Evolutionary conservation across 2,113 vertebrate species (phyloP).

Genomic region (Parotia lawesii): DNA sequence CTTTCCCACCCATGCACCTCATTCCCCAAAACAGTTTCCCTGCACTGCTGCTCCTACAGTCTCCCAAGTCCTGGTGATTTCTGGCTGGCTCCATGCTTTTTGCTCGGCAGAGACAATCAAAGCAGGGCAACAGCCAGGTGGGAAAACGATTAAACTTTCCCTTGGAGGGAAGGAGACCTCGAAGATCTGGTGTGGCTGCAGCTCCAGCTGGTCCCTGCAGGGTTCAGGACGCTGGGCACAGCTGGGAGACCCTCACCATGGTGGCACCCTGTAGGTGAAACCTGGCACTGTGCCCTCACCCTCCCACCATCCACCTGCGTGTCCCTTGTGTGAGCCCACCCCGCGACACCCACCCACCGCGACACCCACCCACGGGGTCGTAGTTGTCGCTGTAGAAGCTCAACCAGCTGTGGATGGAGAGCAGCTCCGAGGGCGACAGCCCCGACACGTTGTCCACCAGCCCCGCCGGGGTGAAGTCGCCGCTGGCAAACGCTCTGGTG

Average conservation of each 20-base stretch:
- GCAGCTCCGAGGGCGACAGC: constrained; percentile 75
- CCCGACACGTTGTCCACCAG: constrained; percentile 82
- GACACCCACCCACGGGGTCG: constrained; percentile 73
- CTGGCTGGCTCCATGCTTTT: neutral
- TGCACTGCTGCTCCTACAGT: neutral
- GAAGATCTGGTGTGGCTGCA: neutral
- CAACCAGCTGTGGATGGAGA: constrained; percentile 83
- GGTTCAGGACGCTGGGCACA: rapidly evolving
- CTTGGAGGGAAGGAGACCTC: neutral
- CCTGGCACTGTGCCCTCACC: neutral
- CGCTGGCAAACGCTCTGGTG: constrained; percentile 85
- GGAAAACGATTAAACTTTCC: rapidly evolving
- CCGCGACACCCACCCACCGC: constrained; percentile 67
- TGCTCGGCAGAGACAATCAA: neutral
- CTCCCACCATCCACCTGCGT: rapidly evolving
- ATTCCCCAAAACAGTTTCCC: neutral
- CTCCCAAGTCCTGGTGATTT: neutral
- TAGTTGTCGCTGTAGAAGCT: constrained; percentile 85
- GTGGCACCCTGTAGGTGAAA: rapidly evolving
- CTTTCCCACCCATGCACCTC: neutral
- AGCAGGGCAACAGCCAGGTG: neutral
- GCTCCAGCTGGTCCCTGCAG: rapidly evolving
- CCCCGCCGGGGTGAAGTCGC: constrained; percentile 82
- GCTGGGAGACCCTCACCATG: rapidly evolving
- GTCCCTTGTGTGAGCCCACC: rapidly evolving